Evolutionary conservation across 2,113 vertebrate genomes (phyloP), one percentile per base, ranked within the genome.

Genomic region (Hippocampus mohnikei): DNA sequence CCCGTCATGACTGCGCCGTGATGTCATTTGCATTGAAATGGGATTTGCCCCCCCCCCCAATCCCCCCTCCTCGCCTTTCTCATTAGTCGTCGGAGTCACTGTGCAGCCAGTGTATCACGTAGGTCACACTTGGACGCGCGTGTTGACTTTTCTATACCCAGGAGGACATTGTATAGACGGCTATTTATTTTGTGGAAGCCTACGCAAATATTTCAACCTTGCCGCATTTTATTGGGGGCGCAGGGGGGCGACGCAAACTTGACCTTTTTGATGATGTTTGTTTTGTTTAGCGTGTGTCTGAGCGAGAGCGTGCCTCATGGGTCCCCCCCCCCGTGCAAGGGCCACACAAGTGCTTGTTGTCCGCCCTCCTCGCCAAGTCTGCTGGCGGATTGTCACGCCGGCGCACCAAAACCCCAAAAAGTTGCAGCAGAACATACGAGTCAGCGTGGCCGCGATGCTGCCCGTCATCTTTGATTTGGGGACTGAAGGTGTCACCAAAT

Each of bases 1-100:
- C 53, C 10, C 25, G 60, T 74, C 69, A 75, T 70, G 71, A 79
- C 67, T 21, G 66, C 50, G 25, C 27, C 8, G 33, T 61, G 41
- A 65, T 44, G 41, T 48, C n/a, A 65, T 48, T 40, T 18, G 23
- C 23, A 25, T 65, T 65, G 62, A 16, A 46, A 46, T 27, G 41
- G 0, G 42, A 27, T 46, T 65, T 25, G 25, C 13, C 2, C 2
- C 4, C 4, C 37, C 2, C 6, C 21, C n/a, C n/a, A n/a, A n/a
- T n/a, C 62, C 40, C 23, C 62, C 25, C 41, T 16, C 42, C 63
- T 41, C 66, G 42, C 40, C 4, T 79, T 55, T 77, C 10, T 73
- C 70, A 68, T 68, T 72, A 66, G 42, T 60, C 4, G 21, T 25
- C 58, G 18, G 25, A 66, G 33, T 16, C 25, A 66, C 15, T 50